Conservation (phyloP, 2,888 invertebrate genomes). For the Eudemis profundana region DNA sequence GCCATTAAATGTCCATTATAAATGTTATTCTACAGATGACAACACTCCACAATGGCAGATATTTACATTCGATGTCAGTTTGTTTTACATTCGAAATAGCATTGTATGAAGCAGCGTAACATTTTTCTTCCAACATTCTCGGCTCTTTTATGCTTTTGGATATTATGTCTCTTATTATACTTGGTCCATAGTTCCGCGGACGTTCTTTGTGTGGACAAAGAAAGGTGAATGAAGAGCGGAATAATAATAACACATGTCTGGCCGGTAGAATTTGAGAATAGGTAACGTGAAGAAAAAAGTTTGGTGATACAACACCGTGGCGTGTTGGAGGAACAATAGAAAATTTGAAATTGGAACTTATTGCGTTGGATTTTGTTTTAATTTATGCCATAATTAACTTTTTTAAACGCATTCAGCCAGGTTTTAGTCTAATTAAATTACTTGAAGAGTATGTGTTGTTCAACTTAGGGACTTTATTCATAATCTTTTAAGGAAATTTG, state of each 20-base stretch:
- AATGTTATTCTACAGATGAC: conserved; percentile 77
- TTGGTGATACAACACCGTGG: conserved; percentile 75
- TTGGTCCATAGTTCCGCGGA: conserved; percentile 75
- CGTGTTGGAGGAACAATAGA: conserved; percentile 74
- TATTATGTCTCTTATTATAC: conserved; percentile 78
- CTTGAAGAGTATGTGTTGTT: not conserved
- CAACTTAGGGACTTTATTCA: too few relatives aligned
- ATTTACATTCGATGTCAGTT: conserved; percentile 85
- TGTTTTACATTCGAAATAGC: conserved; percentile 83
- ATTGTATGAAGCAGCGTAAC: conserved; percentile 79
- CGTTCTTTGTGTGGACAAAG: conserved; percentile 73
- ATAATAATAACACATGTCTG: conserved; percentile 80
- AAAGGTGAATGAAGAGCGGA: conserved; percentile 78
- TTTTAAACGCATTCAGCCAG: conserved; percentile 3
- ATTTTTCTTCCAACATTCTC: conserved; percentile 77
- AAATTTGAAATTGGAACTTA: conserved; percentile 62
- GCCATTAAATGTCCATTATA: conserved; percentile 80
- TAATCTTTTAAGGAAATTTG: too few relatives aligned
- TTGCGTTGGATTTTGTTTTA: conserved; percentile 50
- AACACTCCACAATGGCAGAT: conserved; percentile 77
- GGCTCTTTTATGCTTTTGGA: conserved; percentile 73
- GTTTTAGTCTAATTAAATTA: not conserved
- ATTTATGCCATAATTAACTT: conserved; percentile 41
- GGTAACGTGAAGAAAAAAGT: conserved; percentile 63
- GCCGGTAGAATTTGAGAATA: conserved; percentile 69